Evolutionary conservation across 2,797 vertebrate genomes (phyloP), one percentile per base, ranked within the genome.

Genomic region (Coregonus ussuriensis): DNA sequence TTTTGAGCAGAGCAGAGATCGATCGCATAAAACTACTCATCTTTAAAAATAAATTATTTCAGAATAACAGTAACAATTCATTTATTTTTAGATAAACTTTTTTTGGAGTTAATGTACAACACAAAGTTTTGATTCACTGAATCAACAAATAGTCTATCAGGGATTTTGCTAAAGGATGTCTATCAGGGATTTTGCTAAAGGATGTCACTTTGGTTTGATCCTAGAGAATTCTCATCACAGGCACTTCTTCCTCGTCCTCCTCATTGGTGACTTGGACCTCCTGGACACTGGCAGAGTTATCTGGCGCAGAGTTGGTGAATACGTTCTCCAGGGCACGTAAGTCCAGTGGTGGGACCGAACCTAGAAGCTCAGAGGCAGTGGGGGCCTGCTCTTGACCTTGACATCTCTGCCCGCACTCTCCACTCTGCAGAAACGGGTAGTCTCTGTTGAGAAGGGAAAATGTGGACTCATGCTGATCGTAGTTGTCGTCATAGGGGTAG

Each of bases 171-270:
- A 47, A 71, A 51, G 69, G 47, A 63, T 11, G 11, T 63, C 59
- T 13, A 16, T 67, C 13, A 67, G 25, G 65, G 31, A 35, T 35
- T 31, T 31, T 31, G 65, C 25, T 25, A 47, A 71, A 51, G 69
- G 47, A 63, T 11, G 11, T 63, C 59, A 25, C 41, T 29, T 13
- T 2, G 70, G 11, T 71, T 59, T 66, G 59, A 15, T 71, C 3
- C 70, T 87, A 90, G 68, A 72, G 88, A 82, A 91, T 86, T 88
- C 92, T 94, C 87, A 95, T 84, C 65, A 93, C 87, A 85, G 80
- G 86, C 65, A 94, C 88, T 79, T 94, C 89, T 81, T 93, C 95
- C 41, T 88, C 85, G 81, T 94, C 89, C 35, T 93, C 88, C 53
- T 94, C 94, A 18, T 93, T 25, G 21, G 21, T 25, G 25, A 63